phyloP scores from a whole-genome alignment of 2,113 vertebrate species.

The Anthoscopus minutus region DNA sequence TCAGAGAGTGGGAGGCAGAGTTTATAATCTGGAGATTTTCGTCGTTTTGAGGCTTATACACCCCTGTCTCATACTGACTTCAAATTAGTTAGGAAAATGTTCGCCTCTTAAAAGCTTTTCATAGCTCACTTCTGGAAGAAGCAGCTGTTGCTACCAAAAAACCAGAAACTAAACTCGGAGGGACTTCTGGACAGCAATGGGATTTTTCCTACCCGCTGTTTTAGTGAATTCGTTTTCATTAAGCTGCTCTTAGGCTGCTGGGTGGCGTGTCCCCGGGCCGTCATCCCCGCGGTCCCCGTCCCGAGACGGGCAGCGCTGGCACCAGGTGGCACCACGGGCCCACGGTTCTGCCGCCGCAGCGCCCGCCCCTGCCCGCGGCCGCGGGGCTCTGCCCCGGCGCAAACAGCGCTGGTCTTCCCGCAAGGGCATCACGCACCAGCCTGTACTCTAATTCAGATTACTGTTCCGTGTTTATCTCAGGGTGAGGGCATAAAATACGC shows the following conservation, averaged over 20 bases:
- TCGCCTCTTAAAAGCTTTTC: background rate
- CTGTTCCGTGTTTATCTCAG: fast-evolving
- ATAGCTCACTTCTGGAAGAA: background rate
- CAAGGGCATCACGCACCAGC: fast-evolving
- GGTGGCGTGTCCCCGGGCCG: fast-evolving
- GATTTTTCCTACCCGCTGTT: background rate
- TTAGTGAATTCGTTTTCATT: background rate
- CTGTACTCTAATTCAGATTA: fast-evolving
- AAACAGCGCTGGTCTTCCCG: fast-evolving
- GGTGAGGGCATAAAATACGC: background rate
- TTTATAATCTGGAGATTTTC: background rate
- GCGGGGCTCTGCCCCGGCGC: background rate
- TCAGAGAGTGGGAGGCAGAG: background rate
- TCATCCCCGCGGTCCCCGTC: fast-evolving
- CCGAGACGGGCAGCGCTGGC: background rate
- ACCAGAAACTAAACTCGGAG: background rate
- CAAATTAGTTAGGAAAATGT: background rate
- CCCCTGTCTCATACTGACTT: background rate
- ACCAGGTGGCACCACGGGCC: conserved; percentile 14
- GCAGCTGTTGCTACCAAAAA: background rate
- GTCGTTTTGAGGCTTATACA: background rate
- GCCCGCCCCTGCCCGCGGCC: background rate
- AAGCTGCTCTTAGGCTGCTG: fast-evolving
- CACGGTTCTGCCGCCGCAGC: background rate
- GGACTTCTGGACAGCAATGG: background rate